Conservation (phyloP, 2,113 vertebrate species). For the Isichthys henryi region DNA sequence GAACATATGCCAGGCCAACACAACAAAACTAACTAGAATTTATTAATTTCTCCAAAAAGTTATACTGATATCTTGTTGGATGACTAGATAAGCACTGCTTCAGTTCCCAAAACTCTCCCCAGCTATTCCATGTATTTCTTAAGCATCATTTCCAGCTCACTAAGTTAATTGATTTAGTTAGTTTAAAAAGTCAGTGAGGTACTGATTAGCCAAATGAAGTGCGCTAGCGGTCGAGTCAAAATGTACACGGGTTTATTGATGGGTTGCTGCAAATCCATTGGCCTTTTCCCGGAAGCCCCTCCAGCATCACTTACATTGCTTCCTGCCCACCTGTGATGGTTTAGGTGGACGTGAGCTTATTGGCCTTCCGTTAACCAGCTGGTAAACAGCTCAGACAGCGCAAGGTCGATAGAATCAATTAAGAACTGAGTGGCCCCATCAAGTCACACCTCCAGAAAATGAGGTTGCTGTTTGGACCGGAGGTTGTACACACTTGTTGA, state of each 20-base stretch:
- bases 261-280: neutral
- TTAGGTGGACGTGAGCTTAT: neutral
- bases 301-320: neutral
- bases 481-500: neutral
- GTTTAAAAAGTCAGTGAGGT: neutral
- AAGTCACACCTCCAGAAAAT: neutral
- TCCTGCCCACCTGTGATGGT: neutral
- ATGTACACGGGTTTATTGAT: neutral
- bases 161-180: neutral
- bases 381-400: neutral
- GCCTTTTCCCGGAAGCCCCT: neutral
- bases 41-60: neutral
- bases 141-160: neutral
- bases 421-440: neutral
- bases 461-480: neutral
- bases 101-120: neutral
- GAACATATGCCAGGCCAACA: neutral
- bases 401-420: neutral
- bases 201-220: neutral
- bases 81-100: neutral
- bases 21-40: neutral
- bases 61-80: neutral
- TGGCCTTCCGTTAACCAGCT: neutral
- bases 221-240: neutral
- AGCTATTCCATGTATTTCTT: neutral